These are phyloP conservation scores for Drosophila littoralis DNA, from an alignment of 1,140 invertebrate genomes.

Conservation along the genomic window DNA sequence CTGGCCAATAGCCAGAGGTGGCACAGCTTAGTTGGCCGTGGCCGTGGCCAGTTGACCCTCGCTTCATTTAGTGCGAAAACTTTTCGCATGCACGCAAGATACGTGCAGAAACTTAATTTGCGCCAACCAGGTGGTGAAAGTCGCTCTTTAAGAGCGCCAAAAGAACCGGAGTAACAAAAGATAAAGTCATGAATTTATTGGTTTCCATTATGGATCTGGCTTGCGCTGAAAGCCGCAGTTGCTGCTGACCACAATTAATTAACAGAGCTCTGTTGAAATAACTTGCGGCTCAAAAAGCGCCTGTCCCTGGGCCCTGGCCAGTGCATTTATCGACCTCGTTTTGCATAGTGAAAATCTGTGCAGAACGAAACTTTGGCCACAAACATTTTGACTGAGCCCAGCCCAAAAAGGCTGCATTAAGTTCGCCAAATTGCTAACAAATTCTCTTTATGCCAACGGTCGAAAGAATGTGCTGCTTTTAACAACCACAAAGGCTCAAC, in stretches of 20 bases:
- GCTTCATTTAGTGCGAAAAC: constrained; percentile 64
- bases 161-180: background rate
- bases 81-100: constrained; percentile 60
- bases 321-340: constrained; percentile 13
- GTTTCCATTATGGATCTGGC: constrained; percentile 49
- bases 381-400: constrained; percentile 31
- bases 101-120: constrained; percentile 78
- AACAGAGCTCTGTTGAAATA: constrained; percentile 41
- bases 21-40: constrained; percentile 41
- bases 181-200: constrained; percentile 52
- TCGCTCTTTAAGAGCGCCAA: constrained; percentile 41
- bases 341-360: constrained; percentile 40
- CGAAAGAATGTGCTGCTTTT: constrained; percentile 40
- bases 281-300: constrained; percentile 2
- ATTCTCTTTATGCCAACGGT: constrained; percentile 58
- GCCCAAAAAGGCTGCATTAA: constrained; percentile 35
- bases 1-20: constrained; percentile 14
- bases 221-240: constrained; percentile 37
- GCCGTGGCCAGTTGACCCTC: constrained; percentile 47
- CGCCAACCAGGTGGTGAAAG: constrained; percentile 23
- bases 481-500: constrained; percentile 11
- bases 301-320: background rate
- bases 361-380: constrained; percentile 34
- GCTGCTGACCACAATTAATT: constrained; percentile 68
- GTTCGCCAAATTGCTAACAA: constrained; percentile 68